Conservation (phyloP, 1,140 invertebrate species). For the Drosophila funebris region DNA sequence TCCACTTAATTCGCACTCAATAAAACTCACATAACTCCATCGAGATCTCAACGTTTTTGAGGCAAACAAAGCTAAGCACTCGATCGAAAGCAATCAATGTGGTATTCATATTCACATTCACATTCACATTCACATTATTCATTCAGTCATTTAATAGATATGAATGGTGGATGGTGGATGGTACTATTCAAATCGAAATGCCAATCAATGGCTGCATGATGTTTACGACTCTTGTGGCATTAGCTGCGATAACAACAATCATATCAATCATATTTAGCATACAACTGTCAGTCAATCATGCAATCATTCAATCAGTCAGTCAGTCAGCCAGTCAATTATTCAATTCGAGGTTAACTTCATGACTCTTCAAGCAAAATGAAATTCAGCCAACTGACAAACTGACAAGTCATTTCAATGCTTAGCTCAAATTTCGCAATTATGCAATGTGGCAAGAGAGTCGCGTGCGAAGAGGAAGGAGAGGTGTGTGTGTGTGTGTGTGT, state of each 20-base stretch:
- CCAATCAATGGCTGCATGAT: conserved; percentile 48
- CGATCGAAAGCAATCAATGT: conserved; percentile 15
- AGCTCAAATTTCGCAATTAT: conserved; percentile 62
- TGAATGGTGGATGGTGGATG: conserved; percentile 15
- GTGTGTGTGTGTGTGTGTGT: too few species aligned
- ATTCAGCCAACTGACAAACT: conserved; percentile 43
- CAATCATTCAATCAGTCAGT: conserved; percentile 21
- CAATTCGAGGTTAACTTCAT: conserved; percentile 33
- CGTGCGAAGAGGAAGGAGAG: too few species aligned
- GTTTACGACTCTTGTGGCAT: conserved; percentile 36
- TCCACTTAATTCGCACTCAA: too few species aligned
- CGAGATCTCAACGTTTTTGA: background rate
- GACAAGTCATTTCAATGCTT: conserved; percentile 45
- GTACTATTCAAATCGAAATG: conserved; percentile 26
- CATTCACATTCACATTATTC: conserved; percentile 16
- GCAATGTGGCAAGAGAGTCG: background rate
- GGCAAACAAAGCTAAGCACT: background rate
- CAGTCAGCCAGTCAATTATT: conserved; percentile 21
- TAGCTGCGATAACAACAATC: conserved; percentile 30
- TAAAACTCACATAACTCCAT: too few species aligned
- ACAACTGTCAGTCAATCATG: conserved; percentile 54
- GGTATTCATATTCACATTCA: conserved; percentile 9
- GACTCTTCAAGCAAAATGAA: background rate
- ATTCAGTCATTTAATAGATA: background rate
- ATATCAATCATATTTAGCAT: conserved; percentile 77